Evolutionary conservation across 2,797 vertebrate genomes (phyloP).

Genomic region (Chloroceryle inda): DNA sequence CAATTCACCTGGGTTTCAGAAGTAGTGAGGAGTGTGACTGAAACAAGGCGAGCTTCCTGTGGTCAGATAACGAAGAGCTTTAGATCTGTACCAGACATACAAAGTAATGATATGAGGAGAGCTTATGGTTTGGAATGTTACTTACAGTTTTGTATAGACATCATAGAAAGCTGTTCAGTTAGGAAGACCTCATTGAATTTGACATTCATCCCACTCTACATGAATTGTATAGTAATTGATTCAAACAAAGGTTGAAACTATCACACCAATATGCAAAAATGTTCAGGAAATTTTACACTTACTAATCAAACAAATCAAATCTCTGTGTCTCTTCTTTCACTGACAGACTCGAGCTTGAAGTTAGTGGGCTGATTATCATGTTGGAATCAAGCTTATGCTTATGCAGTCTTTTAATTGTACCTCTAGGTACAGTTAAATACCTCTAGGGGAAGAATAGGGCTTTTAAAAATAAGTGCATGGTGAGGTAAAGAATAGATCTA

Average conservation of each 20-base stretch:
- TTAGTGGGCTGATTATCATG: background rate
- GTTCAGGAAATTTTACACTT: background rate
- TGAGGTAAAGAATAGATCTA: background rate
- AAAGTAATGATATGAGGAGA: background rate
- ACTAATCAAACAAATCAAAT: background rate
- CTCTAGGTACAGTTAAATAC: background rate
- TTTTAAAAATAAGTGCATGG: background rate
- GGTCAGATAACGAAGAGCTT: background rate
- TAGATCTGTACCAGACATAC: background rate
- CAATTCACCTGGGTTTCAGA: background rate
- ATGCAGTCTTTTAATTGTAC: background rate
- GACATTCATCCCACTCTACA: background rate
- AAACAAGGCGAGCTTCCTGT: background rate
- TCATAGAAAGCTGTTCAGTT: background rate
- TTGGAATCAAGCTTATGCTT: background rate
- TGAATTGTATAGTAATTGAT: background rate
- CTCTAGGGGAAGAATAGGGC: background rate
- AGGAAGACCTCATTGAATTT: background rate
- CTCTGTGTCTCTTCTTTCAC: background rate
- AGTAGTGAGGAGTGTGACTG: background rate
- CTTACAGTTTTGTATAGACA: background rate
- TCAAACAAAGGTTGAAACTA: background rate
- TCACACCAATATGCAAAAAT: background rate
- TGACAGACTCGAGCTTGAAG: background rate
- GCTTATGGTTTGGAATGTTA: background rate